Conservation (phyloP, 2,113 vertebrate genomes). For the Oophaga pumilio region DNA sequence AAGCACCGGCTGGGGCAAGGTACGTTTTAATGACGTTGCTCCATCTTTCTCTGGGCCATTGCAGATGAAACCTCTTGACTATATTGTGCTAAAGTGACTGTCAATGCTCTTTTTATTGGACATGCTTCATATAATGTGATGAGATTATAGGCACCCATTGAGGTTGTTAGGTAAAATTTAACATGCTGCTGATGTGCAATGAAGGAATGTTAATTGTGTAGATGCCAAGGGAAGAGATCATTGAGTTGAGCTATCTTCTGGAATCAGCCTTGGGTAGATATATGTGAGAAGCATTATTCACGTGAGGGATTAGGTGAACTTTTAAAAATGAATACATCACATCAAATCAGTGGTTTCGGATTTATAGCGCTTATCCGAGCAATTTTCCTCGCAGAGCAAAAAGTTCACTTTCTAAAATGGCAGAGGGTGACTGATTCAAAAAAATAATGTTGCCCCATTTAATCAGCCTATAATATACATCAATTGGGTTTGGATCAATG, state of each 20-base stretch:
- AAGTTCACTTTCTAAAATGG: conserved; percentile 46
- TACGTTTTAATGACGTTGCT: conserved; percentile 64
- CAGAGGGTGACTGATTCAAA: conserved; percentile 44
- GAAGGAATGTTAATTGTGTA: conserved; percentile 73
- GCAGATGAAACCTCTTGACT: conserved; percentile 68
- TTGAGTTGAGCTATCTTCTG: conserved; percentile 63
- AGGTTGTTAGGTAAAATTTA: conserved; percentile 74
- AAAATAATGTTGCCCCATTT: conserved; percentile 50
- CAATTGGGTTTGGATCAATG: conserved; percentile 17
- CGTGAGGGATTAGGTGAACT: conserved; percentile 68
- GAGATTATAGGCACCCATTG: conserved; percentile 68
- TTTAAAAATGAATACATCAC: conserved; percentile 55
- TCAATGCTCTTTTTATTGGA: conserved; percentile 72
- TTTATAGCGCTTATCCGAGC: conserved; percentile 45
- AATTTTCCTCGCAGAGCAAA: conserved; percentile 35
- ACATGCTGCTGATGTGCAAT: conserved; percentile 70
- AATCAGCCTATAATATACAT: conserved; percentile 28
- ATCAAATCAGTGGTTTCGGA: conserved; percentile 33
- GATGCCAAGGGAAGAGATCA: conserved; percentile 67
- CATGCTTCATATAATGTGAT: conserved; percentile 72
- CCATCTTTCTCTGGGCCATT: conserved; percentile 66
- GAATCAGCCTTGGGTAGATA: conserved; percentile 63
- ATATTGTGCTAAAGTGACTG: conserved; percentile 69
- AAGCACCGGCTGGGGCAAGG: conserved; percentile 14
- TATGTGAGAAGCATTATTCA: conserved; percentile 49